Percentiles rank a stretch among this genome's conserved stretches.
These are phyloP conservation scores for Macaria liturata DNA, from an alignment of 2,888 invertebrate species.

Conservation along the genomic window DNA sequence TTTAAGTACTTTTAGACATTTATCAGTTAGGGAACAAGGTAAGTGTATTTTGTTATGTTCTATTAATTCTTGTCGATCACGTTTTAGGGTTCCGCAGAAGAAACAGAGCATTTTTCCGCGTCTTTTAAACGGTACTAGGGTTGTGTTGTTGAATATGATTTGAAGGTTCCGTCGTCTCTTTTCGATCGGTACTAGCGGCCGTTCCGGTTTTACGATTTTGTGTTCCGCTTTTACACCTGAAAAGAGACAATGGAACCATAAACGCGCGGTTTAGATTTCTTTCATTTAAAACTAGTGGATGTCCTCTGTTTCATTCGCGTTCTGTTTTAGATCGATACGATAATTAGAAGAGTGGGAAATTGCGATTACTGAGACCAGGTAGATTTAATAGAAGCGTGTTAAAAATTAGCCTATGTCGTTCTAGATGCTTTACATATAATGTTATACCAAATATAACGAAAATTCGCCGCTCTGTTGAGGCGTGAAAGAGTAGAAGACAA, in stretches of 20 bases:
- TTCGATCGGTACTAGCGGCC: slow-evolving; percentile 44
- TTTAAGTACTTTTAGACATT: slow-evolving; percentile 57
- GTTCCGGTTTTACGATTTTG: slow-evolving; percentile 36
- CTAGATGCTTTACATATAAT: no score
- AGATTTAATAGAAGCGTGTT: no score
- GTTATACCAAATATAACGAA: no score
- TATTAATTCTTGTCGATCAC: slow-evolving; percentile 46
- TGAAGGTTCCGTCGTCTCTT: slow-evolving; percentile 54
- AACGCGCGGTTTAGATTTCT: slow-evolving; percentile 7
- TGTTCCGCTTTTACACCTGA: slow-evolving; percentile 54
- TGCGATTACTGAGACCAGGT: no score
- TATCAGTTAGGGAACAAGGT: slow-evolving; percentile 49
- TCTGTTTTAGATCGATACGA: no score
- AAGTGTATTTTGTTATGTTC: slow-evolving; percentile 62
- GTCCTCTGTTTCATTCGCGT: no score
- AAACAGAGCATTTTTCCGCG: slow-evolving; percentile 68
- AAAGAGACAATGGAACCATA: slow-evolving; percentile 57
- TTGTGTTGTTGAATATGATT: slow-evolving; percentile 69
- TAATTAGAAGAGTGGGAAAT: no score
- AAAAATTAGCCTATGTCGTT: no score
- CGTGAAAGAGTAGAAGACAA: no score
- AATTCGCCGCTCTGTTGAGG: no score
- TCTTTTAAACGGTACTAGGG: slow-evolving; percentile 71
- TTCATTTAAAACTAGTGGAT: no score
- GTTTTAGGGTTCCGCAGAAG: slow-evolving; percentile 60